Conservation (phyloP, 2,113 vertebrate genomes). For the Balaeniceps rex region DNA sequence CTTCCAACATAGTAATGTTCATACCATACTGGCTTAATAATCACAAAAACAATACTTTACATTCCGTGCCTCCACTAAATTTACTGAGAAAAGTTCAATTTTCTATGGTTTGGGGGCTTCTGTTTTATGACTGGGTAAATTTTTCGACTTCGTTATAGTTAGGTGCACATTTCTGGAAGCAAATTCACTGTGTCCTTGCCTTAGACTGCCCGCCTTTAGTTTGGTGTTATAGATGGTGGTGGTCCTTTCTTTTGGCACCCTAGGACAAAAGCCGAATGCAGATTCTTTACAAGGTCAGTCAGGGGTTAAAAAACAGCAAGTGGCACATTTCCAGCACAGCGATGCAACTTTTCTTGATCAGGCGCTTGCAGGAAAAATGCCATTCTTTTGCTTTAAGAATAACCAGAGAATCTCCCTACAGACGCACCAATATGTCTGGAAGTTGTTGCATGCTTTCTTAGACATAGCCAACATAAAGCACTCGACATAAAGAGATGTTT, state of each 20-base stretch:
- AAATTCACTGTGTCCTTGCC: neutral
- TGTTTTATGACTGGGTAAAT: neutral
- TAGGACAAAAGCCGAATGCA: neutral
- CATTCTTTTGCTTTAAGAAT: constrained; percentile 39
- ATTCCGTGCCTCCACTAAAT: neutral
- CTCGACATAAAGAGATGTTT: constrained; percentile 37
- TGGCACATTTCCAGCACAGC: neutral
- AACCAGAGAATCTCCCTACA: constrained; percentile 22
- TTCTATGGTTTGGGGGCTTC: neutral
- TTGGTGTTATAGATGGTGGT: neutral
- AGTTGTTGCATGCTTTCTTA: constrained; percentile 10
- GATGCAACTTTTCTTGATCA: neutral
- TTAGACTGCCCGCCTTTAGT: neutral
- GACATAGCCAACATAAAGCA: constrained; percentile 36
- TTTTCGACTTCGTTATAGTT: neutral
- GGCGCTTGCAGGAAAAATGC: constrained; percentile 9
- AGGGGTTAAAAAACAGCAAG: neutral
- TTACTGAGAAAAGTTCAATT: neutral
- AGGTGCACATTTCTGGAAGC: neutral
- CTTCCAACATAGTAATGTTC: neutral
- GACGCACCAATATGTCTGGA: constrained; percentile 33
- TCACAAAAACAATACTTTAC: neutral
- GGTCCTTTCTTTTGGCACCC: neutral
- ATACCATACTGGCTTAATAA: neutral
- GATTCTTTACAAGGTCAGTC: neutral